Conservation (phyloP, 1,140 invertebrate species). For the Saccostrea cuccullata region DNA sequence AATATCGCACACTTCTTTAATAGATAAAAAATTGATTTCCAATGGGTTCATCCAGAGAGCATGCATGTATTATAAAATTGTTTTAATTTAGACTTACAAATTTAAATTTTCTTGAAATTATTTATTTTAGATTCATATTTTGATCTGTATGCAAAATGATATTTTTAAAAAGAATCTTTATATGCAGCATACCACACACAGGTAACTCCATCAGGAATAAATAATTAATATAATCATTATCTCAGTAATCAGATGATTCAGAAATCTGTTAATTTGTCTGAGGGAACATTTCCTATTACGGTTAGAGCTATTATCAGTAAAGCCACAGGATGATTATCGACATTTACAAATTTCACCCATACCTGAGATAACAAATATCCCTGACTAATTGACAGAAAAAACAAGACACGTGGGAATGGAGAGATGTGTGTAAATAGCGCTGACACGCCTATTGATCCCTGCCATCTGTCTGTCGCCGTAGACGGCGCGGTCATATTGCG, state of each 20-base stretch:
- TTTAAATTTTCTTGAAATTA: not conserved
- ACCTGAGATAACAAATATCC: slow-evolving; percentile 26
- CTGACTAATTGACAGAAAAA: slow-evolving; percentile 31
- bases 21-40: not conserved
- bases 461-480: not conserved
- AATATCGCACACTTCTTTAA: not conserved
- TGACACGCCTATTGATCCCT: slow-evolving; percentile 29
- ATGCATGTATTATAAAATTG: not conserved
- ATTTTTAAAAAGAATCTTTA: not conserved
- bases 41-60: not conserved
- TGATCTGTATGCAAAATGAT: not conserved
- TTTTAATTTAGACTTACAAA: not conserved
- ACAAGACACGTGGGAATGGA: not conserved
- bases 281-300: not conserved
- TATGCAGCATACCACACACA: not conserved
- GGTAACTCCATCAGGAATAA: not conserved
- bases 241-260: slow-evolving; percentile 12
- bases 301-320: not conserved
- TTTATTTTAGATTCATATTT: not conserved
- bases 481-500: not conserved
- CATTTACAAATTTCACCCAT: not conserved
- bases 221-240: not conserved
- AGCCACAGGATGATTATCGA: not conserved
- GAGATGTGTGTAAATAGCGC: slow-evolving; percentile 19
- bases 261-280: slow-evolving; percentile 25